A percentile compares a stretch with the other conserved stretches of the same genome.
Evolutionary conservation across 2,888 invertebrate genomes (phyloP).

Genomic region (Dynastes maya): DNA sequence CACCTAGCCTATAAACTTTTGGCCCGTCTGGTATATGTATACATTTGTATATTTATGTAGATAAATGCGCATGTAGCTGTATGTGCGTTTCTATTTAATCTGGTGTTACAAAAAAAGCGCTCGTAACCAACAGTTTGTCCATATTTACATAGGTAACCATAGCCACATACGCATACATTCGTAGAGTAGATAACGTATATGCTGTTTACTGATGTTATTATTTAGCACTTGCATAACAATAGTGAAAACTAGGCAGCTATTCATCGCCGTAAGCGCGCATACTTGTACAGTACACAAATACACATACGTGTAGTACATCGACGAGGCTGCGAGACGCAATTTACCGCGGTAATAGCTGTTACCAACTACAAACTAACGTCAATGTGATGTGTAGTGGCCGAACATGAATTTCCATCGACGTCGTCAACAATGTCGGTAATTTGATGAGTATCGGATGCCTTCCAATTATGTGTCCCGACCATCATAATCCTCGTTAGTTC

Average conservation of each 20-base stretch:
- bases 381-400: slow-evolving; percentile 34
- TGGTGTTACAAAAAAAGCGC: too few relatives aligned
- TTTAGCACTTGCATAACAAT: slow-evolving; percentile 33
- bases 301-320: not conserved
- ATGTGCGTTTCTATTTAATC: too few relatives aligned
- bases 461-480: slow-evolving; percentile 44
- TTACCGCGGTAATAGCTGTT: slow-evolving; percentile 32
- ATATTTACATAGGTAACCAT: too few relatives aligned
- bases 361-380: slow-evolving; percentile 39
- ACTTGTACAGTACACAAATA: not conserved
- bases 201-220: slow-evolving; percentile 23
- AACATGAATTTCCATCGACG: slow-evolving; percentile 42
- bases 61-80: too few relatives aligned
- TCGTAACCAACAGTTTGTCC: too few relatives aligned
- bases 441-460: slow-evolving; percentile 45
- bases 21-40: too few relatives aligned
- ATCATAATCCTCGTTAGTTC: slow-evolving; percentile 49
- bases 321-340: slow-evolving; percentile 18
- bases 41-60: too few relatives aligned
- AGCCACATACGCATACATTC: not conserved
- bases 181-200: slow-evolving; percentile 7
- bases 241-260: slow-evolving; percentile 27
- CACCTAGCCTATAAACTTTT: too few relatives aligned
- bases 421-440: slow-evolving; percentile 43
- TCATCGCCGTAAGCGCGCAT: slow-evolving; percentile 9